phyloP scores from a whole-genome alignment of 2,888 invertebrate species.

The Limnephilus auricula region DNA sequence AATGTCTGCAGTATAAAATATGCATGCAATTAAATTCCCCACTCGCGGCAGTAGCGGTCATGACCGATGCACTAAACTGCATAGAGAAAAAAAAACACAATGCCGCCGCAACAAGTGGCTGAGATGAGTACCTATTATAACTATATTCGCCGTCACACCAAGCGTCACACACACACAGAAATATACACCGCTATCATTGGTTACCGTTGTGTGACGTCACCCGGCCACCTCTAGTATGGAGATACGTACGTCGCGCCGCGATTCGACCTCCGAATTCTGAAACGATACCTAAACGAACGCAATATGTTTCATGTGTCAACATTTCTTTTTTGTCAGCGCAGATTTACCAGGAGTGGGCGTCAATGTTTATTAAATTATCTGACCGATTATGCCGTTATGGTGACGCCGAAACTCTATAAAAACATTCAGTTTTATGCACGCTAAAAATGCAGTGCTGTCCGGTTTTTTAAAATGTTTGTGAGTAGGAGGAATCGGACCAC shows the following conservation, averaged over 20 bases:
- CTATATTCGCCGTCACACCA: conserved; percentile 24
- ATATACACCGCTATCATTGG: conserved; percentile 38
- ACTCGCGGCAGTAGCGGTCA: conserved; percentile 8
- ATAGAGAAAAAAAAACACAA: conserved; percentile 39
- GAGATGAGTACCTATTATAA: conserved; percentile 13
- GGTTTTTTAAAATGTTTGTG: neutral
- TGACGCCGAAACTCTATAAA: neutral
- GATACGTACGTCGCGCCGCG: conserved; percentile 50
- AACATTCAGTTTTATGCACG: neutral
- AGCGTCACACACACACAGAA: neutral
- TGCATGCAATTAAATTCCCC: conserved; percentile 24
- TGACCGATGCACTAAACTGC: conserved; percentile 29
- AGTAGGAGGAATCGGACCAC: neutral
- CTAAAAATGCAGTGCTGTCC: neutral
- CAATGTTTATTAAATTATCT: neutral
- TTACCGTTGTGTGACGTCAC: conserved; percentile 64
- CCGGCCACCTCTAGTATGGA: conserved; percentile 6
- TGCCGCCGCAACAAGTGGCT: conserved; percentile 15
- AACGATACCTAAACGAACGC: conserved; percentile 6
- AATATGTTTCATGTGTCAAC: conserved; percentile 1
- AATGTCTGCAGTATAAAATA: conserved; percentile 17
- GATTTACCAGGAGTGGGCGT: neutral
- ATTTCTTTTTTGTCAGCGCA: neutral
- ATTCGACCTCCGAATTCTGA: conserved; percentile 45
- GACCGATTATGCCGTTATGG: neutral